Conservation (phyloP, 2,888 invertebrate species). For the Amphipyra berbera region DNA sequence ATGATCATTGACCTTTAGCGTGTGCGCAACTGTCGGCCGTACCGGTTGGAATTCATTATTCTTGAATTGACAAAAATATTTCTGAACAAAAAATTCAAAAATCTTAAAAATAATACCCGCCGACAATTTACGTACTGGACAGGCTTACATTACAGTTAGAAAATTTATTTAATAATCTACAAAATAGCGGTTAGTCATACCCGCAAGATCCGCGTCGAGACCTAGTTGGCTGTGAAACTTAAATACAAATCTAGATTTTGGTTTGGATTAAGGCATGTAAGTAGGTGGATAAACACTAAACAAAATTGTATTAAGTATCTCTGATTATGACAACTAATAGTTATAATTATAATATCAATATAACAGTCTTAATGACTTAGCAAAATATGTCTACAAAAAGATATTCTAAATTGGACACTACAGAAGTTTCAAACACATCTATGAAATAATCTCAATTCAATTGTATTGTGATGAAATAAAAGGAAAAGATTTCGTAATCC, state of each 20-base stretch:
- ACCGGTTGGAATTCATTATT: slow-evolving; percentile 87
- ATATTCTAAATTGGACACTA: background rate
- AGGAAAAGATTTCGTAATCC: background rate
- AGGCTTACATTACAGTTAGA: slow-evolving; percentile 57
- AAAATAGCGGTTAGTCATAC: slow-evolving; percentile 76
- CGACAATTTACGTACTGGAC: slow-evolving; percentile 20
- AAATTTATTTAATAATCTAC: slow-evolving; percentile 63
- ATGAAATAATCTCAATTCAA: background rate
- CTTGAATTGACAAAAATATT: slow-evolving; percentile 67
- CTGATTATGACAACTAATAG: background rate
- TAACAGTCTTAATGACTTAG: too few relatives aligned
- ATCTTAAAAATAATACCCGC: slow-evolving; percentile 1
- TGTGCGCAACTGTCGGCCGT: slow-evolving; percentile 80
- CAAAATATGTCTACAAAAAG: too few relatives aligned
- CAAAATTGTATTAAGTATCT: slow-evolving; percentile 13
- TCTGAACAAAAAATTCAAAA: slow-evolving; percentile 41
- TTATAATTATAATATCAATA: too few relatives aligned
- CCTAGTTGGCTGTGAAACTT: slow-evolving; percentile 76
- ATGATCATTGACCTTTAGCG: slow-evolving; percentile 89
- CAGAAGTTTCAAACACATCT: background rate
- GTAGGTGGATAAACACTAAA: slow-evolving; percentile 38
- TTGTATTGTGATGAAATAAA: background rate
- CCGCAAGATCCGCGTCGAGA: slow-evolving; percentile 74
- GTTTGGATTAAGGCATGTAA: slow-evolving; percentile 55
- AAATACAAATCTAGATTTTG: slow-evolving; percentile 65